Percentiles rank a stretch among this genome's conserved stretches.
phyloP scores from a whole-genome alignment of 2,113 vertebrate genomes.

The Tragelaphus buxtoni region DNA sequence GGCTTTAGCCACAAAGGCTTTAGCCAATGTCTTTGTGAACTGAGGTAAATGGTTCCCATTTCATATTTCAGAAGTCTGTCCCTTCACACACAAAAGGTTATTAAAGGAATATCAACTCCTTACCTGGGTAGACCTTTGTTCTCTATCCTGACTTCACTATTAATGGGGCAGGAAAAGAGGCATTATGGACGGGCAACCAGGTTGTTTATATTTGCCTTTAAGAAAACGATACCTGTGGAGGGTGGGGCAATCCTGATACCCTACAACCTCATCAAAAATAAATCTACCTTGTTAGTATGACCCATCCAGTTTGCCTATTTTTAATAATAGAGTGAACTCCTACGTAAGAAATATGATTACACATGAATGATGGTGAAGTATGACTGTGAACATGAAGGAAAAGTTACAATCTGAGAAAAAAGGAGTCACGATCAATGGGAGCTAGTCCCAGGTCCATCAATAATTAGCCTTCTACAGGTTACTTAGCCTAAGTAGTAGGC shows the following conservation, averaged over 20 bases:
- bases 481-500: not conserved
- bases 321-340: not conserved
- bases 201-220: not conserved
- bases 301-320: not conserved
- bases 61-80: not conserved
- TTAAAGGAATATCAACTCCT: not conserved
- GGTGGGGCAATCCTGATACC: not conserved
- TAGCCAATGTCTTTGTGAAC: not conserved
- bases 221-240: not conserved
- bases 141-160: not conserved
- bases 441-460: not conserved
- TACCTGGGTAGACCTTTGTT: not conserved
- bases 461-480: not conserved
- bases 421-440: not conserved
- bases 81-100: not conserved
- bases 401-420: not conserved
- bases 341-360: not conserved
- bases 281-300: not conserved
- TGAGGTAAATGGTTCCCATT: not conserved
- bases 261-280: not conserved
- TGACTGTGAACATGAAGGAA: not conserved
- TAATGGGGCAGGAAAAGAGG: not conserved
- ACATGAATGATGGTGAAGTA: not conserved
- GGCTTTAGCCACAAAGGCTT: not conserved
- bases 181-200: not conserved